Evolutionary conservation across 2,888 invertebrate genomes (phyloP), one percentile per base, ranked within the genome.

Genomic region (Sceliomorpha sp.): DNA sequence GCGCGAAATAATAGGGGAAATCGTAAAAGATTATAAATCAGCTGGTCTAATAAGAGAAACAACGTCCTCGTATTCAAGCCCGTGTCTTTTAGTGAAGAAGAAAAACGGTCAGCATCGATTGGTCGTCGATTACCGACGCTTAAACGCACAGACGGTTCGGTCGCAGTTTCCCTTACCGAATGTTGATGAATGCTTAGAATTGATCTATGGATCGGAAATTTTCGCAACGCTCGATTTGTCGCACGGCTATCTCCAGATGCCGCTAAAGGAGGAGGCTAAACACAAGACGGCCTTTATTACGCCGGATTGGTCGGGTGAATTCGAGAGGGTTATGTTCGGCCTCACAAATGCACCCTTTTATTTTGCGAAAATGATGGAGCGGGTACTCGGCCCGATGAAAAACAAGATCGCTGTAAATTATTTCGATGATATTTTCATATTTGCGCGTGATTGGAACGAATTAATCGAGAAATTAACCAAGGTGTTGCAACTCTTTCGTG

Each of bases 271-370:
- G 6, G 7, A 13, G 0, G 17, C 50, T 1, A 50, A 37, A n/a
- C 3, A 27, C 2, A 20, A 20, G 20, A 20, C 20, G 20, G n/a
- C 5, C 3, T 20, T 20, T 5, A 20, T 20, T 4, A 86, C 81
- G 1, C 84, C 82, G 0, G 81, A 81, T 45, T 80, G 77, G 3
- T 73, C 78, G 0, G 82, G 75, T 3, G 76, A 84, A 70, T 84
- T 79, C 36, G 56, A 76, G 6, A 24, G 74, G 0, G 77, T 77
- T 69, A 78, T 78, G 42, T 86, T 83, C 24, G 83, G 82, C 1
- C 66, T 84, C 0, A 53, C 73, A 2, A 83, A 84, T 45, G 80
- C 81, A 0, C 77, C 80, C 0, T 73, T 62, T 15, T 78, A 77
- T 8, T 85, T 81, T 56, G 76, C 75, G 4, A 63, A 74, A 12